Evolutionary conservation across 2,113 vertebrate species (phyloP).

Genomic region (Nicator chloris): DNA sequence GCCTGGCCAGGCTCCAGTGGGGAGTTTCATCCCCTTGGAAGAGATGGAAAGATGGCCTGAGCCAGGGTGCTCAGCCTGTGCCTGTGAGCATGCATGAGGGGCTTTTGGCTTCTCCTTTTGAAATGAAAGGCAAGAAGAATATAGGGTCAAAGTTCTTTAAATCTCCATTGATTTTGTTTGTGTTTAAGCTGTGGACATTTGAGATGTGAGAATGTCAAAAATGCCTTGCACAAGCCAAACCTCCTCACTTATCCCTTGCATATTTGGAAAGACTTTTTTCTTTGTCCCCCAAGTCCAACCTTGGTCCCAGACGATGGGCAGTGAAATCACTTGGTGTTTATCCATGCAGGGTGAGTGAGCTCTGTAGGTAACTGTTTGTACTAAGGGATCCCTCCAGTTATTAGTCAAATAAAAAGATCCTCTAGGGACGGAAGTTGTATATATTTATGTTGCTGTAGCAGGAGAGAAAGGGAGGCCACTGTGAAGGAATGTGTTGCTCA

Average conservation of each 20-base stretch:
- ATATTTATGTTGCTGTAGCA: not conserved
- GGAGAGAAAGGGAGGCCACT: not conserved
- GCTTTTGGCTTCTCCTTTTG: not conserved
- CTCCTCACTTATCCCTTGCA: not conserved
- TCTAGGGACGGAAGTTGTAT: not conserved
- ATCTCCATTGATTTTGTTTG: constrained; percentile 41
- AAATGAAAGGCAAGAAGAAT: constrained; percentile 14
- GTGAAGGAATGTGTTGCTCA: not conserved
- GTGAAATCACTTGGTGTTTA: not conserved
- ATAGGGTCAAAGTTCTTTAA: constrained; percentile 29
- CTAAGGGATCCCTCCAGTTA: not conserved
- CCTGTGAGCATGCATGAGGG: fast-evolving
- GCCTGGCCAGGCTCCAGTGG: not conserved
- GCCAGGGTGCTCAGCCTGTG: not conserved
- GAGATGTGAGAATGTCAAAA: constrained; percentile 60
- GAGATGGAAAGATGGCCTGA: not conserved
- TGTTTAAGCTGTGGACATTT: constrained; percentile 36
- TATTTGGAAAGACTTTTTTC: constrained; percentile 11
- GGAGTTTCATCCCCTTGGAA: not conserved
- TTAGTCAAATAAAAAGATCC: not conserved
- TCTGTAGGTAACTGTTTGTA: not conserved
- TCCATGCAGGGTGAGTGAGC: not conserved
- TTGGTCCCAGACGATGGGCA: not conserved
- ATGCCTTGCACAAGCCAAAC: constrained; percentile 26
- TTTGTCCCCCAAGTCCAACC: not conserved